A percentile compares a stretch with the other conserved stretches of the same genome.
phyloP scores from a whole-genome alignment of 1,140 invertebrate genomes.

The Drosophila parabipectinata region DNA sequence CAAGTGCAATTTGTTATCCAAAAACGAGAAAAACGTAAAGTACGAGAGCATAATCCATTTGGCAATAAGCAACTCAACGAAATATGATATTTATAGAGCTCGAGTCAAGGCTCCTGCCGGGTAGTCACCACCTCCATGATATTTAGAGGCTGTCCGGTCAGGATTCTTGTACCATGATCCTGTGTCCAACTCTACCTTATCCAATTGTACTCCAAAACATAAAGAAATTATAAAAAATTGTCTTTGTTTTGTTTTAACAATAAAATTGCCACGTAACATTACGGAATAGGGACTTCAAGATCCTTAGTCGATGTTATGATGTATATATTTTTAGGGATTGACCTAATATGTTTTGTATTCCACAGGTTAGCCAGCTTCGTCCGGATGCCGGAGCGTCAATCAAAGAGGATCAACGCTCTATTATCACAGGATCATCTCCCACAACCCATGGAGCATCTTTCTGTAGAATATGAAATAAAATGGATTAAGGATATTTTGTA shows the following conservation, averaged over 20 bases:
- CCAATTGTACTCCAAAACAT: slow-evolving; percentile 25
- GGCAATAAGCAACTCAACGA: slow-evolving; percentile 29
- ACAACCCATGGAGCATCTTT: too few species aligned
- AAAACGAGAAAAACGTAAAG: slow-evolving; percentile 18
- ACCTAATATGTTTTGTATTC: too few species aligned
- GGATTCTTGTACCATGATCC: not conserved
- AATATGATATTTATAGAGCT: slow-evolving; percentile 20
- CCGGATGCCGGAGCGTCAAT: too few species aligned
- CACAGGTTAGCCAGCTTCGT: too few species aligned
- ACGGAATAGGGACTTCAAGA: too few species aligned
- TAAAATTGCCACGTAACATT: too few species aligned
- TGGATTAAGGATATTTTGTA: too few species aligned
- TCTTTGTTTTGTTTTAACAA: not conserved
- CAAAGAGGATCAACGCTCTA: too few species aligned
- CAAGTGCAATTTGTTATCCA: slow-evolving; percentile 74
- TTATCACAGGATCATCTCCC: too few species aligned
- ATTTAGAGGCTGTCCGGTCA: not conserved
- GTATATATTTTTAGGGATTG: too few species aligned
- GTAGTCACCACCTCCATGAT: not conserved
- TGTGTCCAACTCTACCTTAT: slow-evolving; percentile 20
- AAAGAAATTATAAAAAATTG: slow-evolving; percentile 21
- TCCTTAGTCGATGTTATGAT: too few species aligned
- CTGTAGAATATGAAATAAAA: too few species aligned
- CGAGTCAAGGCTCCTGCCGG: not conserved
- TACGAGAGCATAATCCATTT: slow-evolving; percentile 5